phyloP scores from a whole-genome alignment of 2,113 vertebrate genomes.

The Prolemur simus region DNA sequence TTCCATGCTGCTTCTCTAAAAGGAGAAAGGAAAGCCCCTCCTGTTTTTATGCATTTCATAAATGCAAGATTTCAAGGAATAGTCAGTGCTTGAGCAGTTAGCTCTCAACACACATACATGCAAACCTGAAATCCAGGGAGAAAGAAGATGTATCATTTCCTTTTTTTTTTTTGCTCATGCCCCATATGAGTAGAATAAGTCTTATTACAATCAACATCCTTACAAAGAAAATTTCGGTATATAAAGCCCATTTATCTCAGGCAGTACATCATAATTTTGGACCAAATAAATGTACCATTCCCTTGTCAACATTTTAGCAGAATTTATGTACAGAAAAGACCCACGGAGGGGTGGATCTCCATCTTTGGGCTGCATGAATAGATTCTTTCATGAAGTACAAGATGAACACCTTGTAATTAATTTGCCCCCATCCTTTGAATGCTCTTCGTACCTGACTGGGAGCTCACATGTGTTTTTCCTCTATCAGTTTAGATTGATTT shows the following conservation, averaged over 20 bases:
- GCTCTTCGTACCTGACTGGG: neutral
- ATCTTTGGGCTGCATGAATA: neutral
- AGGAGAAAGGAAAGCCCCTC: neutral
- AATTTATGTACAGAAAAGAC: neutral
- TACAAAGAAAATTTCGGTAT: neutral
- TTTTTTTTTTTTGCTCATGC: neutral
- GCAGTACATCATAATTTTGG: neutral
- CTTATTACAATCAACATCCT: neutral
- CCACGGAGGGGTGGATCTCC: neutral
- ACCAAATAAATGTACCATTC: neutral
- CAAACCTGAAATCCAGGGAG: neutral
- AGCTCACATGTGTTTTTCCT: neutral
- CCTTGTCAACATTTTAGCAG: neutral
- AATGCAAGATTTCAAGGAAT: constrained; percentile 3
- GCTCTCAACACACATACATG: neutral
- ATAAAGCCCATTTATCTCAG: neutral
- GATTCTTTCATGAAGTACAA: neutral
- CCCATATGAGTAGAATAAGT: neutral
- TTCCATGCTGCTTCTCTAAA: neutral
- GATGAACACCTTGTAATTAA: neutral
- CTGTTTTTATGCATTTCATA: neutral
- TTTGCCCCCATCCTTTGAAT: neutral
- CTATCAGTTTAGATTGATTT: neutral
- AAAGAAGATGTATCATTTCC: neutral
- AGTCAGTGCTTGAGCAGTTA: neutral